Conservation (phyloP, 2,113 vertebrate species). For the Murina feae region DNA sequence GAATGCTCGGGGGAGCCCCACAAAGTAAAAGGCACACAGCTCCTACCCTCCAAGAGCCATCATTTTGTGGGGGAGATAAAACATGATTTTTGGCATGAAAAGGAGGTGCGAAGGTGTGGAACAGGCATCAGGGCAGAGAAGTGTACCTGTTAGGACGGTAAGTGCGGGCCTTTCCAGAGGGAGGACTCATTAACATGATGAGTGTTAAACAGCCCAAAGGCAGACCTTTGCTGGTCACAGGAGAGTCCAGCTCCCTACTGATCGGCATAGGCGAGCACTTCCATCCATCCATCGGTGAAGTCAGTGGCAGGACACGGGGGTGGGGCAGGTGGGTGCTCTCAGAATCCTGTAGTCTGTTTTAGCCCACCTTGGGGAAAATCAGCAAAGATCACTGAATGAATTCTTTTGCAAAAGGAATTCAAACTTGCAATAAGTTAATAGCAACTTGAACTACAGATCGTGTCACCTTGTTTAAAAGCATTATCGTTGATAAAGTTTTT, state of each 20-base stretch:
- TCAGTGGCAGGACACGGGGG: accelerated
- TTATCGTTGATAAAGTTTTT: neutral
- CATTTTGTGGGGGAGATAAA: neutral
- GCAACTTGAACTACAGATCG: neutral
- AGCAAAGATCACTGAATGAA: accelerated
- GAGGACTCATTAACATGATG: too few species aligned
- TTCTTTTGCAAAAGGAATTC: neutral
- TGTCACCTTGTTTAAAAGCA: neutral
- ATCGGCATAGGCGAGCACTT: accelerated
- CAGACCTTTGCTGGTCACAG: too few species aligned
- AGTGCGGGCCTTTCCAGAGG: accelerated
- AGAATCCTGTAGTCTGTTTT: accelerated
- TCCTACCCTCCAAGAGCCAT: too few species aligned
- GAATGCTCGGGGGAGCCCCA: accelerated
- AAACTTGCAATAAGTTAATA: neutral
- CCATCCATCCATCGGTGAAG: accelerated
- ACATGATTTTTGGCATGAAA: accelerated
- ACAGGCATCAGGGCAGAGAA: neutral
- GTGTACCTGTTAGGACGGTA: neutral
- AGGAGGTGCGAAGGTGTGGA: neutral
- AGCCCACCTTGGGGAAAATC: neutral
- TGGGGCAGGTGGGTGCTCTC: accelerated
- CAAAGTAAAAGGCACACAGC: neutral
- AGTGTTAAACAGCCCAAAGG: accelerated
- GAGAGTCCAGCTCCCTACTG: too few species aligned